Evolutionary conservation across 92 coral and sea anemone species (phyloP), one percentile per base, ranked within the genome.

Genomic region (Phenganax stokvisi): DNA sequence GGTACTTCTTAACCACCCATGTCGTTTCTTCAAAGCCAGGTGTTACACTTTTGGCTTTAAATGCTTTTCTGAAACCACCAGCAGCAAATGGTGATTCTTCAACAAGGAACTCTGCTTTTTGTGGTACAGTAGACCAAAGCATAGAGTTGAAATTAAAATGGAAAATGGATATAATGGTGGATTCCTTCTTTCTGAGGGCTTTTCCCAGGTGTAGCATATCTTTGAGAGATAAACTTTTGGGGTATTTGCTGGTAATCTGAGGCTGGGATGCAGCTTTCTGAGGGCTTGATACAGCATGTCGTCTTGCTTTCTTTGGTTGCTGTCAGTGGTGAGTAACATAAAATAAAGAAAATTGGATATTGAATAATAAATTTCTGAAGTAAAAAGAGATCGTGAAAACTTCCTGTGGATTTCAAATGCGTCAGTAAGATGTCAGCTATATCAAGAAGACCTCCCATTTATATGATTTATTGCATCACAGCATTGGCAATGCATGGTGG

Each of bases 51-150:
- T 51, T 87, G 16, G 87, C 89, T 78, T 87, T 87, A 62, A 72
- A 87, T 56, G 84, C 89, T 83, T 85, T 60, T 57, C 89, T 74
- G 76, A 86, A 86, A 20, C 83, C 89, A 56, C 85, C 86, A 83
- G 61, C 61, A 31, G 71, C 88, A 81, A 85, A 85, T 65, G 71
- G 84, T 70, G 77, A 83, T 52, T 17, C 70, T 30, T 47, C 87
- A 77, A 84, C 64, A 30, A 52, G 28, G 61, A 84, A 84, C 37
- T 63, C 87, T 75, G 72, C 84, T 51, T 37, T 37, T 37, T 37
- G 47, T 2, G 47, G 47, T 37, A 37, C 47, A 37, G 5, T 37
- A 1, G 47, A 37, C 47, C 47, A 37, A 37, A 37, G 47, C 47
- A 37, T 37, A 37, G 47, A 37, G 47, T 37, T 37, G 47, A 85